Conservation (phyloP, 2,797 vertebrate species). For the Protonibea diacanthus region DNA sequence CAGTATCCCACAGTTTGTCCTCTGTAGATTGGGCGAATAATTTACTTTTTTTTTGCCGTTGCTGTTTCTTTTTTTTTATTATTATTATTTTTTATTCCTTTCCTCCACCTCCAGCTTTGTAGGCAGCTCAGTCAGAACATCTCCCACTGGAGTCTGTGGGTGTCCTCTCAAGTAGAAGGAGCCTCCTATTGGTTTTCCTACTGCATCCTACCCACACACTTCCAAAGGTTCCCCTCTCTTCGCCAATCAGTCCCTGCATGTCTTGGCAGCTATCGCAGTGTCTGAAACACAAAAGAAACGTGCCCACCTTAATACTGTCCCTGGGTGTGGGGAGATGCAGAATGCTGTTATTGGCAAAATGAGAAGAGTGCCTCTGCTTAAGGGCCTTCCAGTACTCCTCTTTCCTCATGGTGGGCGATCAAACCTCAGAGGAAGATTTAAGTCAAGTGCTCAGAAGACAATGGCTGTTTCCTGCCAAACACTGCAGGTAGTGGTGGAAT, state of each 20-base stretch:
- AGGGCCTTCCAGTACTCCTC: conserved; percentile 40
- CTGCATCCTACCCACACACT: conserved; percentile 68
- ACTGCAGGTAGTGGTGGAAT: conserved; percentile 60
- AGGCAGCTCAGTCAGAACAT: conserved; percentile 68
- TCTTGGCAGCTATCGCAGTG: conserved; percentile 68
- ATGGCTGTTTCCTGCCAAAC: conserved; percentile 62
- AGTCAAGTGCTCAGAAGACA: conserved; percentile 67
- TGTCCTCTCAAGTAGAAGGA: conserved; percentile 72
- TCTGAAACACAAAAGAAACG: conserved; percentile 71
- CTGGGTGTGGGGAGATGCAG: conserved; percentile 64
- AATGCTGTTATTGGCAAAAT: conserved; percentile 60
- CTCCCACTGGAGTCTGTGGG: conserved; percentile 75
- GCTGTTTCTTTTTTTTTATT: not conserved
- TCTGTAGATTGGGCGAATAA: conserved; percentile 51
- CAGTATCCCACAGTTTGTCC: conserved; percentile 50
- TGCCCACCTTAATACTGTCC: conserved; percentile 70
- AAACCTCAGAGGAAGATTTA: conserved; percentile 71
- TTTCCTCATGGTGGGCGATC: conserved; percentile 63
- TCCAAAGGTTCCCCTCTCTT: conserved; percentile 61
- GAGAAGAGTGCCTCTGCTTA: conserved; percentile 44
- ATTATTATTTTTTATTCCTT: not conserved
- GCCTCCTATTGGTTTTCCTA: conserved; percentile 65
- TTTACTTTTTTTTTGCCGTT: conserved; percentile 39
- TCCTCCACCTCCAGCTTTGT: conserved; percentile 65
- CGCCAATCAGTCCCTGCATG: conserved; percentile 58